Evolutionary conservation across 2,113 vertebrate species (phyloP), one percentile per base, ranked within the genome.

Genomic region (Podarcis raffonei): DNA sequence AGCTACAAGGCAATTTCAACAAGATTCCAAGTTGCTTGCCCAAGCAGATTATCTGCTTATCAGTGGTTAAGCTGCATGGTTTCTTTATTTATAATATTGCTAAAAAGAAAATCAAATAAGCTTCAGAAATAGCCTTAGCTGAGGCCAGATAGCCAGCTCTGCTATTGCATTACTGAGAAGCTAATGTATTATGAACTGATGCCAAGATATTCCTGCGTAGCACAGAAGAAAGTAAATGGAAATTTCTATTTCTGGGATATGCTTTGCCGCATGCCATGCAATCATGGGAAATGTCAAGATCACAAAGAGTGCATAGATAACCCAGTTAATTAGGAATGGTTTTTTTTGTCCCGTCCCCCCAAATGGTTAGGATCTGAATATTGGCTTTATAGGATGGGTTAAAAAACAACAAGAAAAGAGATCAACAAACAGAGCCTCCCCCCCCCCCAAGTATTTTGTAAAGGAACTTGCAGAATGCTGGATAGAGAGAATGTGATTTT

Each of bases 151-250:
- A 93, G 94, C 88, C 91, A 91, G 92, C 88, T 93, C 94, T 92
- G 85, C 93, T 94, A 94, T 94, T 95, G 91, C 91, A 91, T 95
- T 95, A 93, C 94, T 95, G 91, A 90, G 92, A 94, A 93, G 90
- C 93, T 95, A 94, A 95, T 94, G 93, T 91, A 95, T 95, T 94
- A 93, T 92, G 94, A 95, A 93, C 91, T 74, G 90, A 93, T 93
- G 95, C 95, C 95, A 96, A 96, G 85, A 92, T 94, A 92, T 92
- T 94, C 94, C 90, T 89, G 82, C 82, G 89, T 91, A 94, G 89
- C 93, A 87, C 88, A 92, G 90, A 91, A 69, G 87, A 93, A 93
- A 95, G 92, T 93, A 94, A 93, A 95, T 94, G 90, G 92, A 94
- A 90, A 90, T 87, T 93, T 95, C 94, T 95, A 94, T 94, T 96